phyloP scores from a whole-genome alignment of 2,113 vertebrate species.

The Cololabis saira region DNA sequence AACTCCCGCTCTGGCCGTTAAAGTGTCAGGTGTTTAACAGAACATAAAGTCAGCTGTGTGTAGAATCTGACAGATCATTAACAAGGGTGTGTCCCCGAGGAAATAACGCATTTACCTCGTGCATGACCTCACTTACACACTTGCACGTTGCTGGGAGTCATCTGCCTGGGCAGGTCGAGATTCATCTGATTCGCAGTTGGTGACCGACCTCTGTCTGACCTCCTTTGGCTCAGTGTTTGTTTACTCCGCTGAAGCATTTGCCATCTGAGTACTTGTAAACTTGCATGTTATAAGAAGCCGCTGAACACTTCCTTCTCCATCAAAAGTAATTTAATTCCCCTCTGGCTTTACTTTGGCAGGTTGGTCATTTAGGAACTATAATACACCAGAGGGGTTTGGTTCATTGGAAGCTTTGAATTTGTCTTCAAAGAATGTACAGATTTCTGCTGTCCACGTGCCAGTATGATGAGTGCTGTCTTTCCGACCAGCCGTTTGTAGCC shows the following conservation, averaged over 20 bases:
- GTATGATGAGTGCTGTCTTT: too few relatives aligned
- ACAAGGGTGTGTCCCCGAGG: slow-evolving; percentile 40
- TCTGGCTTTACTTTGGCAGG: slow-evolving; percentile 30
- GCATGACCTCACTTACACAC: slow-evolving; percentile 37
- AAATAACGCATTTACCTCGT: slow-evolving; percentile 43
- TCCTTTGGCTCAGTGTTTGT: too few relatives aligned
- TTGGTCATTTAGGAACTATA: slow-evolving; percentile 21
- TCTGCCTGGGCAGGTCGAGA: slow-evolving; percentile 21
- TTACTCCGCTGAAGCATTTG: too few relatives aligned
- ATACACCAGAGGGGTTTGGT: too few relatives aligned
- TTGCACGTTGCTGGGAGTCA: slow-evolving; percentile 19
- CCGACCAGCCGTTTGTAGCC: too few relatives aligned
- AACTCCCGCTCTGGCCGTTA: neutral
- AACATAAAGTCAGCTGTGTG: slow-evolving; percentile 40
- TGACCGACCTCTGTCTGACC: too few relatives aligned
- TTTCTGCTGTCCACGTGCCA: too few relatives aligned
- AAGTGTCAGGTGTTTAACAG: slow-evolving; percentile 54
- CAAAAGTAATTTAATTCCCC: slow-evolving; percentile 25
- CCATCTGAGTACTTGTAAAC: too few relatives aligned
- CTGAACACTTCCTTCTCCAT: slow-evolving; percentile 51
- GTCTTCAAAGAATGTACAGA: too few relatives aligned
- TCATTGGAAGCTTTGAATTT: too few relatives aligned
- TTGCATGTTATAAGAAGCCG: neutral
- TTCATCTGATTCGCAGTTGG: slow-evolving; percentile 19
- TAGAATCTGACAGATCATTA: slow-evolving; percentile 56